Percentiles rank a stretch among this genome's conserved stretches.
Evolutionary conservation across 2,888 invertebrate species (phyloP).

Genomic region (Drosophila colorata): DNA sequence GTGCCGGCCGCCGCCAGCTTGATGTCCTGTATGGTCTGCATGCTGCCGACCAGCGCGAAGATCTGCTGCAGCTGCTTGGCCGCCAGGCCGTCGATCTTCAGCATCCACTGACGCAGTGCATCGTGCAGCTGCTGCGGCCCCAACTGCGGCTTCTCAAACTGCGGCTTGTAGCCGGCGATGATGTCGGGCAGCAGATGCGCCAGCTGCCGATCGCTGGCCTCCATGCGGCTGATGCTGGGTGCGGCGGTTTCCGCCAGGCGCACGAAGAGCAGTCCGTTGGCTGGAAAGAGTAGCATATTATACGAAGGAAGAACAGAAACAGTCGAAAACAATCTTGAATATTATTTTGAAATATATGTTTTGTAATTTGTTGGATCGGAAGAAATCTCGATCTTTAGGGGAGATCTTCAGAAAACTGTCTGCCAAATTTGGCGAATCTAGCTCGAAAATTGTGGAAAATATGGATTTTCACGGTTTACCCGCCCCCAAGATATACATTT

Average conservation of each 20-base stretch:
- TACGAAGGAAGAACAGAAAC: no score
- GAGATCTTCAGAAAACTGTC: no score
- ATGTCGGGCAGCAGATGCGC: constrained; percentile 88
- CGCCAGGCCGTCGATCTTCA: constrained; percentile 87
- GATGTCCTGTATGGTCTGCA: constrained; percentile 90
- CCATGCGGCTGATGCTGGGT: constrained; percentile 87
- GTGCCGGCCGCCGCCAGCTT: constrained; percentile 89
- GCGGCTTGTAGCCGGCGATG: constrained; percentile 84
- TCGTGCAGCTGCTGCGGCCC: constrained; percentile 82
- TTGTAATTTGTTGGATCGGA: no score
- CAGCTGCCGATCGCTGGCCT: constrained; percentile 87
- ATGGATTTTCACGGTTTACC: no score
- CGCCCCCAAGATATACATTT: no score
- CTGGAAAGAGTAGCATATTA: constrained; percentile 31
- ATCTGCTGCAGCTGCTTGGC: constrained; percentile 87
- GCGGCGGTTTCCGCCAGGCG: constrained; percentile 84
- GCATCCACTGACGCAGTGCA: constrained; percentile 88
- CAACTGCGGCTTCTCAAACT: constrained; percentile 72
- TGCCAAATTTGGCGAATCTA: no score
- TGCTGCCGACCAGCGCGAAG: constrained; percentile 88
- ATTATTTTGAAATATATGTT: no score
- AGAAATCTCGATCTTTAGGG: no score
- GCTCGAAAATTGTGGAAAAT: no score
- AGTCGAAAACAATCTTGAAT: no score
- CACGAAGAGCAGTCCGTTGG: constrained; percentile 86